These are phyloP conservation scores for Turritopsis dohrnii DNA, from an alignment of 30 jellyfish, hydroid and myxozoan species.

Conservation along the genomic window DNA sequence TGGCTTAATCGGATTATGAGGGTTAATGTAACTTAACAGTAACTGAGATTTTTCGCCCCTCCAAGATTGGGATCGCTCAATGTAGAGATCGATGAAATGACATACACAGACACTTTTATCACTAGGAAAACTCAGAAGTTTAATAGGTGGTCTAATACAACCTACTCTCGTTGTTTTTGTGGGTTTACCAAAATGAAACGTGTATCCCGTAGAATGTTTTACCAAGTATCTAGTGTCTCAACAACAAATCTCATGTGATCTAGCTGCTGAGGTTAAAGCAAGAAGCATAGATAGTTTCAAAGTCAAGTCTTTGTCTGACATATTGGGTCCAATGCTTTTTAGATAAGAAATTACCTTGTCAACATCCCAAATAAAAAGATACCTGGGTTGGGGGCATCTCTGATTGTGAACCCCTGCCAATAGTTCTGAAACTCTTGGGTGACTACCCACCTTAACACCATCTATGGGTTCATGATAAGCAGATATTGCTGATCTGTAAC, in stretches of 20 bases:
- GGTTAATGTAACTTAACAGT: neutral
- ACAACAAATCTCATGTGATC: too few relatives aligned
- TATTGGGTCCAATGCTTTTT: too few relatives aligned
- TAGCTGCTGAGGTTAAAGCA: too few relatives aligned
- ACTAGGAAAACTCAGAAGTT: too few relatives aligned
- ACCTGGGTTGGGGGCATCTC: conserved; percentile 16
- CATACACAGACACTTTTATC: neutral
- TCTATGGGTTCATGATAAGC: conserved; percentile 5
- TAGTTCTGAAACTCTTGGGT: conserved; percentile 13
- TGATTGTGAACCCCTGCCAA: conserved; percentile 18
- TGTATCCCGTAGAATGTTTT: too few relatives aligned
- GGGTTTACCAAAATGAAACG: too few relatives aligned
- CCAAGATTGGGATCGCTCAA: neutral
- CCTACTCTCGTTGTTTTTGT: too few relatives aligned
- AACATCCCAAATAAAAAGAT: neutral
- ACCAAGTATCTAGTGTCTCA: too few relatives aligned
- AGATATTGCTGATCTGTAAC: conserved; percentile 21
- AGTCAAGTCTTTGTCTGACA: too few relatives aligned
- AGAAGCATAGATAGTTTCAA: too few relatives aligned
- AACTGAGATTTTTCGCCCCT: neutral
- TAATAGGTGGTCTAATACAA: too few relatives aligned
- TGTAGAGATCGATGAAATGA: neutral
- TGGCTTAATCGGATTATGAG: neutral
- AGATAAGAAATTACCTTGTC: too few relatives aligned
- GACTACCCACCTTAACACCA: conserved; percentile 12